Evolutionary conservation across 2,888 invertebrate species (phyloP), one percentile per base, ranked within the genome.

Genomic region (Hypolimnas misippus): DNA sequence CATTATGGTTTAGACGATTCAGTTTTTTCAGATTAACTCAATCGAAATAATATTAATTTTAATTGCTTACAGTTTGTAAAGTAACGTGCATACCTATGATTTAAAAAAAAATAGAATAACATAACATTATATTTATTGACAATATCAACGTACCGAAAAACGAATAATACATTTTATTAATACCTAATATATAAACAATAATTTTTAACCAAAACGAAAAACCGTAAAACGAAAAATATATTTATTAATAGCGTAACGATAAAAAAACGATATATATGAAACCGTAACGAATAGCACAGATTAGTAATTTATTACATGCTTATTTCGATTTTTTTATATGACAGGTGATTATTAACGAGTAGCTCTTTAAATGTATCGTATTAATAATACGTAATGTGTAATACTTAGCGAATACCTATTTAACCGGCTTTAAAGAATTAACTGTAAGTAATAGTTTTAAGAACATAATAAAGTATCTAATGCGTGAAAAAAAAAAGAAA

Each of bases 281-380:
- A 50, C 54, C 44, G 25, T 59, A 44, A 50, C 38, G 31, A 54
- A 46, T 33, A 42, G 10, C 44, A 33, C 31, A 40, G 49, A 63
- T 54, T 42, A 25, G n/a, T 59, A 54, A 55, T 63, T 54, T 58
- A 63, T 50, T 44, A 38, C 33, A 14, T n/a, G 16, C 53, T 57
- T 46, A 62, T 58, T 50, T 54, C 8, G 40, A 7, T 42, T 52
- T 42, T 51, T 53, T 55, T 35, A 59, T 60, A 52, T 35, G 55
- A 56, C 63, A 63, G 55, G 55, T 60, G 63, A 38, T 60, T 59
- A 60, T 60, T 51, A 60, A 60, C 44, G 44, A 51, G 42, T 29
- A 12, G 17, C 51, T 31, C 21, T 46, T 55, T 35, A 14, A 44
- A 44, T 25, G 17, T 35, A 53, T 44, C 16, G 3, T 53, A n/a